Conservation (phyloP, 2,888 invertebrate species). For the Crepidodera aurea region DNA sequence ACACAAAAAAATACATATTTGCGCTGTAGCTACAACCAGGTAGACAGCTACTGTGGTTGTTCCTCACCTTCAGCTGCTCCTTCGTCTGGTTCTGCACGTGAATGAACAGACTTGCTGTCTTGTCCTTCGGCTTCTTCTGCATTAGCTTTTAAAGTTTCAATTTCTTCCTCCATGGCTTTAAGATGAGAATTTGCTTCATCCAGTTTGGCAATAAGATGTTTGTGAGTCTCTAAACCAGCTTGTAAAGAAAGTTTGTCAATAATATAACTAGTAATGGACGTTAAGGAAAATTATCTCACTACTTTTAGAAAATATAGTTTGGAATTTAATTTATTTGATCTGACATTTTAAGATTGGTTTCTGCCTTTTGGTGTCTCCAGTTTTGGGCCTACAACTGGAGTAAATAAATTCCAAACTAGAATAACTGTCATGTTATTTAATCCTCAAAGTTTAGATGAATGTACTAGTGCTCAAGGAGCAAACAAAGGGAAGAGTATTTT, state of each 20-base stretch:
- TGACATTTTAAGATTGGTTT: no score
- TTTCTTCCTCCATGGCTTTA: constrained; percentile 70
- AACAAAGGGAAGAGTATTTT: no score
- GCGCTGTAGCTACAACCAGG: neutral
- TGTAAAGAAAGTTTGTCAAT: constrained; percentile 63
- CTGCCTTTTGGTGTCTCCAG: no score
- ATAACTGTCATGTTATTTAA: no score
- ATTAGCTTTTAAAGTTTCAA: constrained; percentile 45
- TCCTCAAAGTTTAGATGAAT: no score
- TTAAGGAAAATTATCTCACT: constrained; percentile 35
- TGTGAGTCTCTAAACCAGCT: constrained; percentile 58
- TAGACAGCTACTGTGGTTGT: constrained; percentile 30
- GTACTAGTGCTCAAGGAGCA: no score
- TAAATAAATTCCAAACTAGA: no score
- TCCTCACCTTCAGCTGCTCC: constrained; percentile 18
- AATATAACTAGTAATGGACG: constrained; percentile 60
- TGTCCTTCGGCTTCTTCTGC: no score
- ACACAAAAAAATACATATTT: no score
- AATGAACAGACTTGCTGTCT: neutral
- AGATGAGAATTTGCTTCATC: constrained; percentile 69
- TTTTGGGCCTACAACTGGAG: no score
- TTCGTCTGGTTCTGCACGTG: neutral
- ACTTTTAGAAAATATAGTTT: no score
- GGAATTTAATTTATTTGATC: no score
- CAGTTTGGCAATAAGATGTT: constrained; percentile 60